Evolutionary conservation across 1,140 invertebrate species (phyloP).

Genomic region (Cydia amplana): DNA sequence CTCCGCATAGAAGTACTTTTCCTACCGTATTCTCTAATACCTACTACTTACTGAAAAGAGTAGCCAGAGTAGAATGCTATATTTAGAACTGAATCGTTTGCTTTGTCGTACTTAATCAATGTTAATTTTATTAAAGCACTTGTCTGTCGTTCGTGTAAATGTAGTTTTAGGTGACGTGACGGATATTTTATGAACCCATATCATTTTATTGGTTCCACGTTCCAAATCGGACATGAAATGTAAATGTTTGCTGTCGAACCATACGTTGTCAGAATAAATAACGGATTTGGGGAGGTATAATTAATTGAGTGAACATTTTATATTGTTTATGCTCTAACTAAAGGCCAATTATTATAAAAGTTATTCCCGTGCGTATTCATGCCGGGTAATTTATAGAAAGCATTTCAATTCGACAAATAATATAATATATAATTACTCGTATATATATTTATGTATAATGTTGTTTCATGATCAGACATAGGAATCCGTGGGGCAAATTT

Average conservation of each 20-base stretch:
- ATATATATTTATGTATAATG: not conserved
- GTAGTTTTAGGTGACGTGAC: not conserved
- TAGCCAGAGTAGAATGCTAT: not conserved
- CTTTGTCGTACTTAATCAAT: not conserved
- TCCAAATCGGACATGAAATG: not conserved
- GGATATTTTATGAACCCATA: constrained; percentile 11
- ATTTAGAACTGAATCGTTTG: not conserved
- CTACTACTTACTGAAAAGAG: not conserved
- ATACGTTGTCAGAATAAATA: not conserved
- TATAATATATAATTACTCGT: no score
- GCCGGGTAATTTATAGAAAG: not conserved
- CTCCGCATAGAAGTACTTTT: constrained; percentile 42
- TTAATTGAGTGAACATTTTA: not conserved
- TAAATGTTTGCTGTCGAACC: not conserved
- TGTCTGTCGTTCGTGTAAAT: not conserved
- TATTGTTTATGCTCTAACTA: not conserved
- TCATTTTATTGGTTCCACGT: not conserved
- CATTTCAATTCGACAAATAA: not conserved
- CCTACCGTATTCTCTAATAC: not conserved
- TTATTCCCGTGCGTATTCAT: not conserved
- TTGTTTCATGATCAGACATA: not conserved
- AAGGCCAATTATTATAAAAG: not conserved
- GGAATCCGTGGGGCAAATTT: no score
- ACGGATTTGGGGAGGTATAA: not conserved
- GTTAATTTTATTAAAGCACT: not conserved